Base-by-base conservation (phyloP, 2,888 invertebrate species). In the Zele albiditarsus region DNA sequence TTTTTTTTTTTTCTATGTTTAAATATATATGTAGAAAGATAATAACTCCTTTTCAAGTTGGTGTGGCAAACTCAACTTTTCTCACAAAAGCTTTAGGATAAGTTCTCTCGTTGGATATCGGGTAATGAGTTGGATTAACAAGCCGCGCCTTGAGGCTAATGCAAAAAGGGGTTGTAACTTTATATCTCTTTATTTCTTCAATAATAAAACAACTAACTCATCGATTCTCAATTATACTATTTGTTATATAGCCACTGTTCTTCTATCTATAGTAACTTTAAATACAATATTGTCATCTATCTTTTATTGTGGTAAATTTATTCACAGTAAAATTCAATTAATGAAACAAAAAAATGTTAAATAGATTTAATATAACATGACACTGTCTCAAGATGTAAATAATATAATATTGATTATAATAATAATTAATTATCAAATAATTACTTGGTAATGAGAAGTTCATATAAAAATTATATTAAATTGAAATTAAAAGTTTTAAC, bases 71-170 rank as follows among this genome's bases (percentile, higher is more conserved):
- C 49, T 62, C 46, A 33, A 65, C 49, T 73, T 38, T 68, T 67
- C 60, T 60, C 6, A 14, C 27, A 46, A 28, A 73, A 42, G 58
- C 68, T 68, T 20, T 28, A 20, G 38, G 46, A 60, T 68, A 66
- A 73, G 69, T 75, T 71, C 67, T 62, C 71, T 68, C 42, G 58
- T 46, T 69, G 71, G 73, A 72, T 77, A 73, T 78, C 72, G 76
- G 80, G 74, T 78, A 80, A 79, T 78, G 73, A 72, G 75, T 76
- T 73, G 74, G 75, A 79, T 80, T 78, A 77, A 75, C 76, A 74
- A 79, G 79, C 68, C 65, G 53, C 71, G 57, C 73, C 79, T 78
- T 70, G 71, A 63, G 73, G 78, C 74, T 38, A 66, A 62, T 63
- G 42, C 66, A 38, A 73, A 38, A 31, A 38, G 12, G 12, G 74